A percentile compares a stretch with the other conserved stretches of the same genome.
Evolutionary conservation across 2,888 invertebrate genomes (phyloP).

Genomic region (Microctonus hyperodae): DNA sequence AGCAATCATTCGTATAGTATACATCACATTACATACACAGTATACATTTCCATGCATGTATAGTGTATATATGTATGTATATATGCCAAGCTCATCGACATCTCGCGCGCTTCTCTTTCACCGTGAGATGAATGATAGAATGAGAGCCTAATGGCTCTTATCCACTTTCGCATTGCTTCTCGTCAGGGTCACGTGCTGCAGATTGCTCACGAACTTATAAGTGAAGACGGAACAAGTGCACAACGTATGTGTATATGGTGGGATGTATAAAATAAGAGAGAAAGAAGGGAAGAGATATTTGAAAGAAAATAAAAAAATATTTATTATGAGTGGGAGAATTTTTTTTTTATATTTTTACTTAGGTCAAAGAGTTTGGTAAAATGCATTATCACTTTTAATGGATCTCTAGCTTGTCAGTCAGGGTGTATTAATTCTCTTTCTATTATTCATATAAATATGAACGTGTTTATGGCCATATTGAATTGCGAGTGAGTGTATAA

Average conservation of each 20-base stretch:
- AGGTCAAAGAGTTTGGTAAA: neutral
- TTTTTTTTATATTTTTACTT: neutral
- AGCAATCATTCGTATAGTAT: conserved; percentile 1
- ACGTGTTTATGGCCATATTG: neutral
- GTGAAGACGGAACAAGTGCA: conserved; percentile 9
- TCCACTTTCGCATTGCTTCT: conserved; percentile 28
- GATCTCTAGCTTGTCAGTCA: conserved; percentile 1
- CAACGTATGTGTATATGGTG: neutral
- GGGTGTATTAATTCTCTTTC: neutral
- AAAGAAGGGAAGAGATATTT: neutral
- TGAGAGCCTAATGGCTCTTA: conserved; percentile 34
- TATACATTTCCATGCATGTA: neutral
- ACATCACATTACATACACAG: conserved; percentile 6
- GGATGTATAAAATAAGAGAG: neutral
- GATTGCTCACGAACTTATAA: conserved; percentile 29
- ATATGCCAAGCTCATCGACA: conserved; percentile 23
- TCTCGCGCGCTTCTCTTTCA: conserved; percentile 19
- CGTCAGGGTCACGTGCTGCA: conserved; percentile 36
- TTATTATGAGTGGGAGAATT: neutral
- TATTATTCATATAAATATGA: neutral
- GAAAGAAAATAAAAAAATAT: neutral
- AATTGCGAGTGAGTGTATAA: neutral
- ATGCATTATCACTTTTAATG: conserved; percentile 18
- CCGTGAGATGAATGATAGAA: conserved; percentile 34
- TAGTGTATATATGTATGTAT: neutral